A percentile compares a stretch with the other conserved stretches of the same genome.
phyloP scores from a whole-genome alignment of 2,113 vertebrate species.

The Aptenodytes patagonicus region DNA sequence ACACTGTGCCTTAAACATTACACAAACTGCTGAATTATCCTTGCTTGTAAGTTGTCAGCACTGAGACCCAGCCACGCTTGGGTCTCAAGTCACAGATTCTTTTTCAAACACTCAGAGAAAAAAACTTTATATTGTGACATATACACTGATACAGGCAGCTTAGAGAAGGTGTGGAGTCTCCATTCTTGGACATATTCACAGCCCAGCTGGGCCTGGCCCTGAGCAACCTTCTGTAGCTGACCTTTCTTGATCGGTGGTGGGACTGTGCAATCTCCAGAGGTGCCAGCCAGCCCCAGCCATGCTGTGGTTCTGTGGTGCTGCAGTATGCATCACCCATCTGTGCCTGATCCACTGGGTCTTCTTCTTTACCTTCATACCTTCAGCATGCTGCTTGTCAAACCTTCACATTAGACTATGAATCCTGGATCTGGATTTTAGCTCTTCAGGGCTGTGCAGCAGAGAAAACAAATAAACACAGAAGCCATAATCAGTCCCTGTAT shows the following conservation, averaged over 20 bases:
- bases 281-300: neutral
- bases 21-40: neutral
- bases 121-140: neutral
- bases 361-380: neutral
- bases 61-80: neutral
- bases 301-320: rapidly evolving
- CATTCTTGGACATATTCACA: neutral
- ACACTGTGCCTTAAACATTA: neutral
- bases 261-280: neutral
- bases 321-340: no score
- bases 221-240: neutral
- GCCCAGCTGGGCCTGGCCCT: neutral
- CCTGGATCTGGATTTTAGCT: neutral
- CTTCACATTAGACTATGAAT: rapidly evolving
- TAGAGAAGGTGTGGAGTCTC: neutral
- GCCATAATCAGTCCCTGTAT: neutral
- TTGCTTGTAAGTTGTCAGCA: neutral
- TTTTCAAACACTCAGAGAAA: neutral
- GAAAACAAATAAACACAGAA: neutral
- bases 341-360: rapidly evolving
- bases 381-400: neutral
- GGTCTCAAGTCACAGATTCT: neutral
- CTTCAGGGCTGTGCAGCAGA: neutral
- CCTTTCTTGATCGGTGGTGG: rapidly evolving
- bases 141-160: neutral